Evolutionary conservation across 1,140 invertebrate genomes (phyloP).

Genomic region (Drosophila sp.): DNA sequence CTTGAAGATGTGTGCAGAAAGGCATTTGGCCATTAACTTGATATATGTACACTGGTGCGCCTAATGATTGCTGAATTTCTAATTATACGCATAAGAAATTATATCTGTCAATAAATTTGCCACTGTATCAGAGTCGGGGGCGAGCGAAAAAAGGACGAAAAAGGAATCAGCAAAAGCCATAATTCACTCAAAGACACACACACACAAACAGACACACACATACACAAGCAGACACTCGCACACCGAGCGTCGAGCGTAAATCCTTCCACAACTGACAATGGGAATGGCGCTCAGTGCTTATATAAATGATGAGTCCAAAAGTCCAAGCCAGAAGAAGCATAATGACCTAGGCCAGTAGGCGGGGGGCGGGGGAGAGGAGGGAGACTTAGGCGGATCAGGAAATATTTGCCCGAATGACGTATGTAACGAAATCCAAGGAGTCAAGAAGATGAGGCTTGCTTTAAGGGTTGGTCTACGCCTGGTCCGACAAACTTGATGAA

Average conservation of each 20-base stretch:
- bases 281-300: constrained; percentile 75
- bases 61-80: constrained; percentile 82
- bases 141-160: constrained; percentile 65
- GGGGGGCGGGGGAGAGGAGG: not conserved
- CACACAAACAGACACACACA: constrained; percentile 26
- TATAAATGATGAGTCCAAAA: constrained; percentile 77
- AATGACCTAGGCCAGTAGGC: constrained; percentile 68
- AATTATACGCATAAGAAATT: constrained; percentile 82
- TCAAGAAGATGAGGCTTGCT: constrained; percentile 11
- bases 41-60: constrained; percentile 66
- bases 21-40: constrained; percentile 73
- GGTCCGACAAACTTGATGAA: constrained; percentile 58
- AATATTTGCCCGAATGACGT: constrained; percentile 75
- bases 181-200: constrained; percentile 72
- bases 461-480: constrained; percentile 52
- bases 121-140: constrained; percentile 54
- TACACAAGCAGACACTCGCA: constrained; percentile 27
- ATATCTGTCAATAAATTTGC: constrained; percentile 82
- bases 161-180: constrained; percentile 75
- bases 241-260: constrained; percentile 62
- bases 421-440: constrained; percentile 68
- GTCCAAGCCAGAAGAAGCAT: constrained; percentile 47
- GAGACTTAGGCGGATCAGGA: constrained; percentile 41
- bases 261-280: constrained; percentile 76
- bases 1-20: constrained; percentile 60